Base-by-base conservation (phyloP, 2,797 vertebrate genomes). In the Decapterus maruadsi region DNA sequence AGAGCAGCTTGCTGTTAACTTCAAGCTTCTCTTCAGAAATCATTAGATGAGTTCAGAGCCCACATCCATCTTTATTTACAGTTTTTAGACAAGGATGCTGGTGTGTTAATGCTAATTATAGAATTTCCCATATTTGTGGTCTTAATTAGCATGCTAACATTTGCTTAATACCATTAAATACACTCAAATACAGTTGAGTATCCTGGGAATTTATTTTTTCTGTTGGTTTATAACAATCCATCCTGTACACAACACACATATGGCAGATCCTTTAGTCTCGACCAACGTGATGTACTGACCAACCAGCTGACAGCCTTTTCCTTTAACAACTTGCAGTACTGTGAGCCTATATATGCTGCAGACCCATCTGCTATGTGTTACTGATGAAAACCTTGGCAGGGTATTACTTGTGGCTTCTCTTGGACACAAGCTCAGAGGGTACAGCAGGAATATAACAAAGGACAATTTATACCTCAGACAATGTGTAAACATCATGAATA, bases 281-380 rank as follows among this genome's bases (percentile, higher is more conserved):
- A 8, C 34, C 34, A 36, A 36, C 7, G 8, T 36, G 34, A 36
- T 36, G 34, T 36, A 36, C 34, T 36, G 34, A 36, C 34, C 34
- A 36, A 36, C 34, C 34, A 36, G 34, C 34, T 36, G 34, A 36
- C 34, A 36, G 34, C 34, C 34, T 36, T 36, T 26, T 8, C 34
- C 34, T 36, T 36, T 36, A 48, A 38, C n/a, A 73, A 55, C 34
- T 36, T 55, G 38, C 4, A 40, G 48, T 60, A 19, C 2, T 66
- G 11, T 8, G 29, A 31, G n/a, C 5, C 20, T 42, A 26, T 26
- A 45, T 48, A 22, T 29, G 36, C 4, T 60, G 8, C 55, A 64
- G 64, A 72, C 29, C 16, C 53, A 78, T 76, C 54, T 65, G 48
- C 13, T 54, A 56, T 38, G 56, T 75, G n/a, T 29, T 46, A 19